Percentiles rank a stretch among this genome's conserved stretches.
Evolutionary conservation across 2,888 invertebrate genomes (phyloP).

Genomic region (Drosophila glabriapex): DNA sequence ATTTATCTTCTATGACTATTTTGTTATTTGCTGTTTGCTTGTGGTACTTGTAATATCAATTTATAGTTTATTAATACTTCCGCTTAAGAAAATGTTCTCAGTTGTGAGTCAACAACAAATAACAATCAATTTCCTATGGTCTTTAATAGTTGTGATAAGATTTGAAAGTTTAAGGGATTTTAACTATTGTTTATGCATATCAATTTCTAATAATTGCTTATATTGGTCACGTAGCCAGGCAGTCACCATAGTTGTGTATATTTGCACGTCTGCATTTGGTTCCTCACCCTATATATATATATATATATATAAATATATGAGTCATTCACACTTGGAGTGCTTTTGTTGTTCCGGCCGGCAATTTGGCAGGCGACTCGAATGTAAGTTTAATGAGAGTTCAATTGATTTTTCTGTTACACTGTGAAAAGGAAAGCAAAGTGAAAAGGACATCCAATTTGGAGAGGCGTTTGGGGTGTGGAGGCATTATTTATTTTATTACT

Average conservation of each 20-base stretch:
- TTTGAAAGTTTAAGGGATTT: constrained; percentile 25
- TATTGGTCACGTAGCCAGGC: constrained; percentile 62
- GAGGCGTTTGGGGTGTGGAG: background rate
- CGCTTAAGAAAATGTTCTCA: background rate
- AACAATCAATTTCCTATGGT: constrained; percentile 11
- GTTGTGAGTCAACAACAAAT: constrained; percentile 42
- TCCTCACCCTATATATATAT: background rate
- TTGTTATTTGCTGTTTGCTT: background rate
- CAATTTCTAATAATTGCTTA: constrained; percentile 22
- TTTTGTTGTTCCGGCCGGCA: constrained; percentile 2
- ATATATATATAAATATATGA: constrained; percentile 5
- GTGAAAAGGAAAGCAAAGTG: background rate
- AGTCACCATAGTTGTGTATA: background rate
- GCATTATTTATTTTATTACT: background rate
- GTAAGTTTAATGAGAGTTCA: constrained; percentile 11
- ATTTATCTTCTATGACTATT: background rate
- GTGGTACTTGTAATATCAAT: background rate
- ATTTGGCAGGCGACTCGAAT: constrained; percentile 10
- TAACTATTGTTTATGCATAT: constrained; percentile 32
- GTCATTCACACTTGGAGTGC: constrained; percentile 24
- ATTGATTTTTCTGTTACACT: constrained; percentile 23
- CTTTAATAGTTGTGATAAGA: constrained; percentile 50
- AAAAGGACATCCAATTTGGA: background rate
- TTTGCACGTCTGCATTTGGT: background rate
- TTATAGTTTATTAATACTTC: background rate